phyloP scores from a whole-genome alignment of 2,113 vertebrate species.

The Lethenteron reissneri region DNA sequence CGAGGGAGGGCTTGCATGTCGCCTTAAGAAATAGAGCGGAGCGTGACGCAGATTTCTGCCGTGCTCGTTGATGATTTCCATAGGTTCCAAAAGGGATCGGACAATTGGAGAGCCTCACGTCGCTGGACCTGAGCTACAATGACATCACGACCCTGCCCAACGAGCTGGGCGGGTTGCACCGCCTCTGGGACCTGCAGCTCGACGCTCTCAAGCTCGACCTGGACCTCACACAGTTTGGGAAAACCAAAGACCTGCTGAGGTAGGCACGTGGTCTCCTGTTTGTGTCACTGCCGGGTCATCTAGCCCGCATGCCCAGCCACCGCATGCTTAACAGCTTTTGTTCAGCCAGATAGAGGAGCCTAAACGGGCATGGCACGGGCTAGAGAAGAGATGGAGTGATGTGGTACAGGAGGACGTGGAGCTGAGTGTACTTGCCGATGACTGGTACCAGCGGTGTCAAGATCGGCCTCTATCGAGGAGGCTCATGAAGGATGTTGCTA shows the following conservation, averaged over 20 bases:
- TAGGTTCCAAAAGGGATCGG: constrained; percentile 80
- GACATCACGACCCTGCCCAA: constrained; percentile 59
- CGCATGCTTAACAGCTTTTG: not conserved
- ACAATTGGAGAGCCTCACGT: constrained; percentile 56
- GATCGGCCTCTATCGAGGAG: no score
- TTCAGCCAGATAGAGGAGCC: not conserved
- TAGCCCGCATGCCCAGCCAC: not conserved
- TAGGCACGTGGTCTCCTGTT: constrained; percentile 14
- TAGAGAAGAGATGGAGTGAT: not conserved
- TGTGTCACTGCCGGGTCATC: not conserved
- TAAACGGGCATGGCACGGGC: not conserved
- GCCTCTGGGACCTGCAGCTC: constrained; percentile 82
- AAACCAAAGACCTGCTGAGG: constrained; percentile 83
- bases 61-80: constrained; percentile 3
- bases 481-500: no score
- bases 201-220: constrained; percentile 64
- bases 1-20: no score
- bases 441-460: no score
- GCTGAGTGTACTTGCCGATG: not conserved
- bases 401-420: not conserved
- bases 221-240: constrained; percentile 69
- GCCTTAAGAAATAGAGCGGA: no score
- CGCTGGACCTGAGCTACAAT: constrained; percentile 68
- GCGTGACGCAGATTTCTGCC: no score
- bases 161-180: constrained; percentile 68